Conservation (phyloP, 2,797 vertebrate species). For the Sylvilagus floridanus region DNA sequence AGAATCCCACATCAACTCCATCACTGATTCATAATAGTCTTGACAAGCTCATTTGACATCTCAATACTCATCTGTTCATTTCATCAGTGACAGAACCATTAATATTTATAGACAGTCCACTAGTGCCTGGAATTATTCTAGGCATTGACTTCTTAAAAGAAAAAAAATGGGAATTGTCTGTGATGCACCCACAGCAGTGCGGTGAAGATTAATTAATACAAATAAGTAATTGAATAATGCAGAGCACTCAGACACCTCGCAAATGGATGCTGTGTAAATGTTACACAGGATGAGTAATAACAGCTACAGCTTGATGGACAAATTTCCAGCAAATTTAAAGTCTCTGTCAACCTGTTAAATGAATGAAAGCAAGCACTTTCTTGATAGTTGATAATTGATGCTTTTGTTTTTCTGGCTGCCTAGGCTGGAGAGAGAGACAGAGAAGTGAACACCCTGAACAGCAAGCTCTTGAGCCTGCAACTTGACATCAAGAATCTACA, state of each 20-base stretch:
- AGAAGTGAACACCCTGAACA: slow-evolving; percentile 76
- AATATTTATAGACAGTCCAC: slow-evolving; percentile 75
- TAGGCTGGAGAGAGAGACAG: slow-evolving; percentile 76
- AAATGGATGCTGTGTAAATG: slow-evolving; percentile 75
- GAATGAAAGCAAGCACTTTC: slow-evolving; percentile 67
- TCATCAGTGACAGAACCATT: slow-evolving; percentile 71
- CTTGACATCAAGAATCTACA: slow-evolving; percentile 82
- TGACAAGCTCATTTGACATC: slow-evolving; percentile 76
- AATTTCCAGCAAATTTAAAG: slow-evolving; percentile 73
- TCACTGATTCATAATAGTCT: slow-evolving; percentile 57
- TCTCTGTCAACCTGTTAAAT: slow-evolving; percentile 73
- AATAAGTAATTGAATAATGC: slow-evolving; percentile 78
- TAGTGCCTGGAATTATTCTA: slow-evolving; percentile 75
- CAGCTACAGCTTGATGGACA: slow-evolving; percentile 60
- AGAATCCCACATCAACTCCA: slow-evolving; percentile 50
- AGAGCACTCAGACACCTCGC: slow-evolving; percentile 65
- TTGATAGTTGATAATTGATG: slow-evolving; percentile 59
- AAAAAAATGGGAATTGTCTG: slow-evolving; percentile 64
- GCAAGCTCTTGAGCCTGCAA: slow-evolving; percentile 82
- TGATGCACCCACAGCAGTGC: slow-evolving; percentile 48
- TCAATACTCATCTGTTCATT: slow-evolving; percentile 61
- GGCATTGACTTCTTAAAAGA: slow-evolving; percentile 65
- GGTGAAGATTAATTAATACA: slow-evolving; percentile 79
- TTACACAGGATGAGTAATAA: slow-evolving; percentile 71
- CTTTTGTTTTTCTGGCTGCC: slow-evolving; percentile 67